A percentile compares a stretch with the other conserved stretches of the same genome.
phyloP scores from a whole-genome alignment of 2,888 invertebrate species.

The Nomada flava region DNA sequence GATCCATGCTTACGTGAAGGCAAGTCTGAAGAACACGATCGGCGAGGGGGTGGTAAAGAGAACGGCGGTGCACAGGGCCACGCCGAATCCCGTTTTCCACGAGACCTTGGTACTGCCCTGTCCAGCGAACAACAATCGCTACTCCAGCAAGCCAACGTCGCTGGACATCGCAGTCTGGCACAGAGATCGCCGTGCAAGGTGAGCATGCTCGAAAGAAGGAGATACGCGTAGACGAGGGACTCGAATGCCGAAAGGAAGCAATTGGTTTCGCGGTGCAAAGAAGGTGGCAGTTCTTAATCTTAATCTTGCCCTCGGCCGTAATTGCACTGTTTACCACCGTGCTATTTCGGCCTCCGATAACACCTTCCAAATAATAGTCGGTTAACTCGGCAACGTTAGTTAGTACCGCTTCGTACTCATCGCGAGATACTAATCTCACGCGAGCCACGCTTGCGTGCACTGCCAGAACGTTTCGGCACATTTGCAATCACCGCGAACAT shows the following conservation, averaged over 20 bases:
- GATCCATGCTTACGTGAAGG: conserved; percentile 94
- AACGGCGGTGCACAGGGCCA: conserved; percentile 92
- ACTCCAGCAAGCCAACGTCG: conserved; percentile 85
- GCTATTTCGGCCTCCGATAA: conserved; percentile 14
- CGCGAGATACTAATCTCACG: conserved; percentile 62
- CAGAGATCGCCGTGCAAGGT: conserved; percentile 93
- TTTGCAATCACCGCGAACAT: not conserved
- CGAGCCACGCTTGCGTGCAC: conserved; percentile 23
- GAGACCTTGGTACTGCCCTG: conserved; percentile 90
- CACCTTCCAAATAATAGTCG: conserved; percentile 16
- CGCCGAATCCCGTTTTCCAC: conserved; percentile 91
- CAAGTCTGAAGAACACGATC: conserved; percentile 83
- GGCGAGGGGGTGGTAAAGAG: conserved; percentile 89
- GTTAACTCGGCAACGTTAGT: conserved; percentile 27
- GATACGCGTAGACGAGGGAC: not conserved
- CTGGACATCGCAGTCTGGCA: conserved; percentile 94
- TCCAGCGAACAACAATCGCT: conserved; percentile 83
- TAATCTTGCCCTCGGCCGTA: not conserved
- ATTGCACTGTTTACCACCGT: conserved; percentile 1
- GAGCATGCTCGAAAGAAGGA: conserved; percentile 81
- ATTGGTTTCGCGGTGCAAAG: not conserved
- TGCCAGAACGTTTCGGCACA: conserved; percentile 7
- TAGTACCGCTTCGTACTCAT: conserved; percentile 44
- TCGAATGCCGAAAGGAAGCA: not conserved
- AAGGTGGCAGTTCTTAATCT: not conserved